These are phyloP conservation scores for Otus sunia DNA, from an alignment of 2,113 vertebrate species.

Conservation along the genomic window DNA sequence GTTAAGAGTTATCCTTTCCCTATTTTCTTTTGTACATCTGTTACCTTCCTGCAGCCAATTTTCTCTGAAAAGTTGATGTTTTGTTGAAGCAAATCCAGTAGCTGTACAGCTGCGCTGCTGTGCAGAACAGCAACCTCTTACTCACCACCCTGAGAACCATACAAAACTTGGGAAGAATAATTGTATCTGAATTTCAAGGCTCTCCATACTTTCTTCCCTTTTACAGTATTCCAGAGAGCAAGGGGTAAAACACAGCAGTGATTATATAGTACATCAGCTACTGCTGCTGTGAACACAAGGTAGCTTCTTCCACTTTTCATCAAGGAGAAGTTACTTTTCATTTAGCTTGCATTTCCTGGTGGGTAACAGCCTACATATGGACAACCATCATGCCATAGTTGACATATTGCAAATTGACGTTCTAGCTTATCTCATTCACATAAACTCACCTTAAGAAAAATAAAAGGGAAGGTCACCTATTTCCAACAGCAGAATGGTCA, in stretches of 20 bases:
- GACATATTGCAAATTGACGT: neutral
- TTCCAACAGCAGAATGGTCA: neutral
- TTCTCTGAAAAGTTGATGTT: slow-evolving; percentile 25
- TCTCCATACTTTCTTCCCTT: neutral
- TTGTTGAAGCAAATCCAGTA: slow-evolving; percentile 55
- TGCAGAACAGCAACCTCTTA: slow-evolving; percentile 40
- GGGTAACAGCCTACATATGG: neutral
- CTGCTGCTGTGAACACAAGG: neutral
- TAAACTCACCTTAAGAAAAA: neutral
- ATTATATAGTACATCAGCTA: neutral
- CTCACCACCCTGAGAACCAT: slow-evolving; percentile 29
- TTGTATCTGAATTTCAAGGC: slow-evolving; percentile 1
- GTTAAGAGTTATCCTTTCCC: neutral
- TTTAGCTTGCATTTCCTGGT: neutral
- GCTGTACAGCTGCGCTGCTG: slow-evolving; percentile 37
- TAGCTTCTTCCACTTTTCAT: neutral
- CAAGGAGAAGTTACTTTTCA: neutral
- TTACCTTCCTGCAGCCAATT: slow-evolving; percentile 26
- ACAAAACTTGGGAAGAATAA: slow-evolving; percentile 14
- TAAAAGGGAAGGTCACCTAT: neutral
- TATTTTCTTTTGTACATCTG: slow-evolving; percentile 43
- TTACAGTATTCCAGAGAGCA: neutral
- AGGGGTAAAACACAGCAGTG: neutral
- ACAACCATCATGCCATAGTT: neutral
- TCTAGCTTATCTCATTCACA: neutral